Evolutionary conservation across 2,113 vertebrate genomes (phyloP), one percentile per base, ranked within the genome.

Genomic region (Chaetorhynchus papuensis): DNA sequence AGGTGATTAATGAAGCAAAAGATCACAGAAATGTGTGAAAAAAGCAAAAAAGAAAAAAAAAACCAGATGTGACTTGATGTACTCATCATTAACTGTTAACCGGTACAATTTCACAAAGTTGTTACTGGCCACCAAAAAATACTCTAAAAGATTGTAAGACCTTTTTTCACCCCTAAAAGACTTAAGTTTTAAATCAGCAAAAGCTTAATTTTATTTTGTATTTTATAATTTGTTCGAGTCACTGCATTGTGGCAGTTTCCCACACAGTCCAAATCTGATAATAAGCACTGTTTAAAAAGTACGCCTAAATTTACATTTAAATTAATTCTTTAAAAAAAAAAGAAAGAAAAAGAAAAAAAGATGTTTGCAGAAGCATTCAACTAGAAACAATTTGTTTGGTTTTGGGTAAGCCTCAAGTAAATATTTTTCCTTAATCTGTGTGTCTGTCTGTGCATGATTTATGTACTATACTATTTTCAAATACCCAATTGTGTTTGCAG

Each of bases 361-460:
- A 39, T 90, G 30, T 93, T 97, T 97, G 78, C 65, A 94, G 78
- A 96, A 70, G 69, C 60, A 96, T 95, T 94, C 89, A 96, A 89
- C 83, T 81, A 89, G 87, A 96, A 98, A 97, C 88, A 97, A 94
- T 94, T 97, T 97, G 88, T 77, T 96, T 96, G 86, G 70, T 78
- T 97, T 94, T 72, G 92, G 26, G 49, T 87, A 96, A 97, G 75
- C 76, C 83, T 94, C 78, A 91, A 96, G 94, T 96, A 97, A 97
- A 97, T 93, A 96, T 97, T 96, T 96, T 96, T 89, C 31, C 94
- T 97, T 97, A 97, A 97, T 97, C 87, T 96, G 49, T 96, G 52
- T 95, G 75, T 95, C 89, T 96, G 69, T 95, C 88, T 97, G 70
- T 84, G 90, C 70, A 96, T 97, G 95, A 96, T 98, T 97, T 97